These are phyloP conservation scores for Benitochromis conjunctus DNA, from an alignment of 2,113 vertebrate species.

Conservation along the genomic window DNA sequence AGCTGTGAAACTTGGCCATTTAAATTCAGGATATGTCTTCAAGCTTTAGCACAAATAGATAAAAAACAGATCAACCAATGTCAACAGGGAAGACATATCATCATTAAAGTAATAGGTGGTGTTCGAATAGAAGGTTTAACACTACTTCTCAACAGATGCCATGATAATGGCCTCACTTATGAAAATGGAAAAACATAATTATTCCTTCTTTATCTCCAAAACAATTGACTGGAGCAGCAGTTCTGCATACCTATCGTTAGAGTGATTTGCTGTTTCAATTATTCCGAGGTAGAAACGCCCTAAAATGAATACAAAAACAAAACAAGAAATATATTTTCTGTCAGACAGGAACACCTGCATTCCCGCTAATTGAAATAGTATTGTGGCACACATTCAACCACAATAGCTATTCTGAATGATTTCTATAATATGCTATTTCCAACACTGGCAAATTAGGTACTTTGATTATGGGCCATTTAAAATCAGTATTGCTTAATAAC, in stretches of 20 bases:
- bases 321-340: neutral
- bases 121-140: conserved; percentile 26
- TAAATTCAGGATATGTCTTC: neutral
- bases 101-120: conserved; percentile 15
- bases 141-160: conserved; percentile 49
- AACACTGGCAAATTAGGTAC: neutral
- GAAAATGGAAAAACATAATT: conserved; percentile 31
- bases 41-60: neutral
- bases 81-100: neutral
- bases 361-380: neutral
- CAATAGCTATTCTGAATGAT: neutral
- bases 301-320: neutral
- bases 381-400: neutral
- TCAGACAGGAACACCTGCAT: neutral
- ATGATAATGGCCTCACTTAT: conserved; percentile 36
- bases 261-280: conserved; percentile 10
- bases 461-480: neutral
- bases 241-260: neutral
- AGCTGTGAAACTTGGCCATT: neutral
- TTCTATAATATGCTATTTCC: neutral
- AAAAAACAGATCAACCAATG: conserved; percentile 11
- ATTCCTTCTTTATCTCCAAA: conserved; percentile 24
- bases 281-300: neutral
- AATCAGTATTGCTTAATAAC: neutral
- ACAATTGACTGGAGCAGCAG: neutral